phyloP scores from a whole-genome alignment of 1,140 invertebrate genomes.

The Limonius californicus region DNA sequence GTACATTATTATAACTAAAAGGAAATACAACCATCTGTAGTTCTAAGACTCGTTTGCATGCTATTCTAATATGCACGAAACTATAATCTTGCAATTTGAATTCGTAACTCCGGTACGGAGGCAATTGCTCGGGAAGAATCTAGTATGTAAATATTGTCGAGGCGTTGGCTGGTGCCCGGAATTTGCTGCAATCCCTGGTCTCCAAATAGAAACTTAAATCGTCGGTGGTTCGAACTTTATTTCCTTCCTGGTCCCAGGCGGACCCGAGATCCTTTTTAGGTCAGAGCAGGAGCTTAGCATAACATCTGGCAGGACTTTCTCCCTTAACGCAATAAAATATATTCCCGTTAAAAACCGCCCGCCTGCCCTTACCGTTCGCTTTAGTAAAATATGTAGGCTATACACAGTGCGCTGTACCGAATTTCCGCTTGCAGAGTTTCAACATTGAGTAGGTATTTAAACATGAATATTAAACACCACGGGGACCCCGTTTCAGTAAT shows the following conservation, averaged over 20 bases:
- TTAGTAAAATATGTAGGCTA: constrained; percentile 1
- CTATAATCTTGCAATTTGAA: too few relatives aligned
- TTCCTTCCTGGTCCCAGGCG: not conserved
- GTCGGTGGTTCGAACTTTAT: constrained; percentile 4
- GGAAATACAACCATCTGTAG: too few relatives aligned
- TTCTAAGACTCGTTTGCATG: too few relatives aligned
- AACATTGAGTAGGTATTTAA: constrained; percentile 3
- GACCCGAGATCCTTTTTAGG: constrained; percentile 1
- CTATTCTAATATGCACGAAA: too few relatives aligned
- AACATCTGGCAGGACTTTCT: constrained; percentile 8
- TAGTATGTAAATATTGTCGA: too few relatives aligned
- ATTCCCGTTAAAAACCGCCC: constrained; percentile 8
- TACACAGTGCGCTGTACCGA: not conserved
- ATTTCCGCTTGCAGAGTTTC: not conserved
- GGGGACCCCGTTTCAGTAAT: constrained; percentile 1
- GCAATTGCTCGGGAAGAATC: too few relatives aligned
- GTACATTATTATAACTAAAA: too few relatives aligned
- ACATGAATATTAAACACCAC: constrained; percentile 2
- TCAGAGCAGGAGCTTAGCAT: constrained; percentile 6
- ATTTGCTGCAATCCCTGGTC: not conserved
- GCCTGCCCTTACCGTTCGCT: not conserved
- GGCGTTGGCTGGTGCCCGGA: too few relatives aligned
- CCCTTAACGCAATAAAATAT: constrained; percentile 9
- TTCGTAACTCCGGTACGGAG: too few relatives aligned
- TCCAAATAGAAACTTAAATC: constrained; percentile 9